Conservation (phyloP, 2,113 vertebrate genomes). For the Pardalotus punctatus region DNA sequence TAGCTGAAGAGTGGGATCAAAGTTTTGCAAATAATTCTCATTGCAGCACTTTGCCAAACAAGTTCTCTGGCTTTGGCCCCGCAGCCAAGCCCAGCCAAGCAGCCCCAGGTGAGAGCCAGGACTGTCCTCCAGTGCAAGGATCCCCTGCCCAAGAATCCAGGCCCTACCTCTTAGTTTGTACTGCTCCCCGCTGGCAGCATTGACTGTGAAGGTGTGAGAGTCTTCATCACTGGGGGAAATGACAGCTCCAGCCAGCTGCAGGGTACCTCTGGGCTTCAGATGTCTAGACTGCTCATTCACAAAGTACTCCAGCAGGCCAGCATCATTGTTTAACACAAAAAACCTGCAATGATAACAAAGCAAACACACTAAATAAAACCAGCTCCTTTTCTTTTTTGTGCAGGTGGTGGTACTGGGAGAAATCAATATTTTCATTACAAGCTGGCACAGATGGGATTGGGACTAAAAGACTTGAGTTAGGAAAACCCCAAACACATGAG, state of each 20-base stretch:
- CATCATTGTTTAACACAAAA: slow-evolving; percentile 96
- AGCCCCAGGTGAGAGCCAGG: not conserved
- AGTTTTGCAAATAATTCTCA: not conserved
- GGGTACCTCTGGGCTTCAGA: slow-evolving; percentile 92
- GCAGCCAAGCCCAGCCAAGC: not conserved
- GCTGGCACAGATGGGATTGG: not conserved
- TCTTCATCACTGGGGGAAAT: slow-evolving; percentile 98
- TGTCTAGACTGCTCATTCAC: slow-evolving; percentile 92
- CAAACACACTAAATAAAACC: not conserved
- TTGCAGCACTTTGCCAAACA: not conserved
- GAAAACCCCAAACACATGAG: not conserved
- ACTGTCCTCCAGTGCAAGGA: slow-evolving; percentile 40
- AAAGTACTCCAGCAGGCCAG: slow-evolving; percentile 95
- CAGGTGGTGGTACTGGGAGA: not conserved
- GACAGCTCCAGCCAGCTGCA: slow-evolving; percentile 93
- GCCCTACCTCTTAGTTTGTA: slow-evolving; percentile 94
- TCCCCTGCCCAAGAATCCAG: not conserved
- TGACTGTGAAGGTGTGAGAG: slow-evolving; percentile 96
- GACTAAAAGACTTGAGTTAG: not conserved
- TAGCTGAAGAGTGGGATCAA: not conserved
- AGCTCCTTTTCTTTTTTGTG: not conserved
- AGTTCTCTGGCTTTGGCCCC: not conserved
- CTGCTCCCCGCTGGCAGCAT: slow-evolving; percentile 95
- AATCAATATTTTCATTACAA: not conserved
- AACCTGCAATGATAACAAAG: slow-evolving; percentile 75